Evolutionary conservation across 2,797 vertebrate genomes (phyloP).

Genomic region (Ceryle rudis): DNA sequence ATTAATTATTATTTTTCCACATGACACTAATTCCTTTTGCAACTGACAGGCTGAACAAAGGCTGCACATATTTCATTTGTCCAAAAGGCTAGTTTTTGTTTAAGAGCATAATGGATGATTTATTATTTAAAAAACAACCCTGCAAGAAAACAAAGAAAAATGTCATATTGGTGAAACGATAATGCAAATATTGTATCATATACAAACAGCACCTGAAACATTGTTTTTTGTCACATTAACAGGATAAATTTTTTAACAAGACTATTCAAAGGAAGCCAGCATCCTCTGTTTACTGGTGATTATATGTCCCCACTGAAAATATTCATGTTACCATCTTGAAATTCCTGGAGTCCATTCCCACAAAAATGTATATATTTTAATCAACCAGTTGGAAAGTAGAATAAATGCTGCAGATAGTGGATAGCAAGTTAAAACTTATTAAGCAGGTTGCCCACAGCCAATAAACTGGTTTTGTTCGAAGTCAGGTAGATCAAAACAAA

Average conservation of each 20-base stretch:
- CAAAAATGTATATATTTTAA: background rate
- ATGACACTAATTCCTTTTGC: slow-evolving; percentile 33
- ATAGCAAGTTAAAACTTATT: background rate
- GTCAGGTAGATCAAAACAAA: background rate
- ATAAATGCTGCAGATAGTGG: background rate
- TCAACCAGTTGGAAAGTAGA: background rate
- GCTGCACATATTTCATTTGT: slow-evolving; percentile 1
- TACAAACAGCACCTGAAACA: background rate
- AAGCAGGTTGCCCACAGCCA: background rate
- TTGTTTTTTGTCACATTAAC: background rate
- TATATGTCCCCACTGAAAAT: background rate
- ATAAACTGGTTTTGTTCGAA: background rate
- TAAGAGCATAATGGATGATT: slow-evolving; percentile 28
- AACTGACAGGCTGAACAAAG: slow-evolving; percentile 37
- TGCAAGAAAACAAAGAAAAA: slow-evolving; percentile 30
- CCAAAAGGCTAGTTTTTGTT: slow-evolving; percentile 53
- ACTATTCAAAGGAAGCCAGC: background rate
- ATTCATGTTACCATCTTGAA: background rate
- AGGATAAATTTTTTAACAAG: background rate
- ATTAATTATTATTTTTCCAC: slow-evolving; percentile 49
- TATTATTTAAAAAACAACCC: slow-evolving; percentile 1
- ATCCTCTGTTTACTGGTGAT: background rate
- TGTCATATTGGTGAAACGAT: background rate
- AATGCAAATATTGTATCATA: background rate
- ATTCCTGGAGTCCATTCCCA: background rate